Base-by-base conservation (phyloP, 2,113 vertebrate genomes). In the Gymnorhina tibicen region DNA sequence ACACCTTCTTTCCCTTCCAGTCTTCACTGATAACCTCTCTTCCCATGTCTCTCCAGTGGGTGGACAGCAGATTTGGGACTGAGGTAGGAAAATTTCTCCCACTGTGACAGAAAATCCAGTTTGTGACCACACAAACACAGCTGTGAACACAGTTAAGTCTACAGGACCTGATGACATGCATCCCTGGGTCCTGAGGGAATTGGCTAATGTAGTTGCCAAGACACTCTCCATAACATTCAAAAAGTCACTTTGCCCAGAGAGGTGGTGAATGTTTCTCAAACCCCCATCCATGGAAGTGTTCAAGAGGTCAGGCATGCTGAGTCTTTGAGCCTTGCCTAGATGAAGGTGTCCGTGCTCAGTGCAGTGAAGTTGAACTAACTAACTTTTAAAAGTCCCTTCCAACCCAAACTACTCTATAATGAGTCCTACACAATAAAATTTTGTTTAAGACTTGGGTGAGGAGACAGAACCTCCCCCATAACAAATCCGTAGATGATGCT, bases 71-170 rank as follows among this genome's bases (percentile, higher is more conserved):
- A 8, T 33, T 12, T 9, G 7, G 10, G 35, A 52, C 37, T 33
- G 11, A 5, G 5, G 33, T 19, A 41, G 18, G 13, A 67, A 76
- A 72, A 20, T 35, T 39, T 7, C 26, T 72, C 11, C 14, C 11
- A 41, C 7, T 66, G 18, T 35, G 44, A 74, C 21, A 39, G n/a
- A 69, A 75, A 66, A 69, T 21, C n/a, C 18, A 35, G 35, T 60
- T 41, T 13, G 1, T 15, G 24, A 50, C 8, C 56, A 66, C 7
- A 35, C 0, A 0, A 59, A 44, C 35, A 23, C 3, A 16, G 60
- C 4, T 47, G 15, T 27, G 17, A 85, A 55, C 24, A 22, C 21
- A 55, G 3, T 7, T 24, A 44, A 55, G 18, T 30, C 41, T 19
- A 19, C 12, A 10, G 10, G 24, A 66, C 13, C 17, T 53, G 26